Conservation (phyloP, 2,113 vertebrate species). For the Calyptommatus sinebrachiatus region DNA sequence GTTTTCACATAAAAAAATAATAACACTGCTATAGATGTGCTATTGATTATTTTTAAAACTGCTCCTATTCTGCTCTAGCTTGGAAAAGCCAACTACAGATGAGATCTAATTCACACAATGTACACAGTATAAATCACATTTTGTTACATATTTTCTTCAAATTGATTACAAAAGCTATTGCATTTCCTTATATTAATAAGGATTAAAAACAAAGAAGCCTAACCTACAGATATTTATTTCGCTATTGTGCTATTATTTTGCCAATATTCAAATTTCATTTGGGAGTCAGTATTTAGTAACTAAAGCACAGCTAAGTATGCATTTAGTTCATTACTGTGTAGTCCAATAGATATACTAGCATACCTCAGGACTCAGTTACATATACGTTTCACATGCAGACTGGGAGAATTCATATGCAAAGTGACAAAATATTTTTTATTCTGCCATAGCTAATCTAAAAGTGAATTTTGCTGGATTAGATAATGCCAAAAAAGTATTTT, state of each 20-base stretch:
- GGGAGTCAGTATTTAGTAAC: not conserved
- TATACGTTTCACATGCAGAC: too few species aligned
- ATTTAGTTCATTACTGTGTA: not conserved
- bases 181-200: conserved; percentile 36
- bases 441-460: too few species aligned
- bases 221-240: not conserved
- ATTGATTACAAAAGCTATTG: conserved; percentile 38
- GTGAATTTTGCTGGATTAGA: too few species aligned
- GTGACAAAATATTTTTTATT: too few species aligned
- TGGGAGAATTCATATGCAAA: too few species aligned
- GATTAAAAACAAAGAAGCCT: conserved; percentile 5
- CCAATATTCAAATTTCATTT: conserved; percentile 38
- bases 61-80: conserved; percentile 49
- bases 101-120: conserved; percentile 42
- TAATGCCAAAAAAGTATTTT: too few species aligned
- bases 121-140: conserved; percentile 11
- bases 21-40: conserved; percentile 60
- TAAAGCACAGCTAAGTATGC: not conserved
- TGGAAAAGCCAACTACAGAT: conserved; percentile 47
- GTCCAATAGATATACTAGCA: not conserved
- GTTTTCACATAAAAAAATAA: conserved; percentile 69
- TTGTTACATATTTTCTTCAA: conserved; percentile 29
- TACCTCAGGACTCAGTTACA: not conserved
- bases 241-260: conserved; percentile 27
- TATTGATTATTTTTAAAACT: conserved; percentile 68